Conservation (phyloP, 2,797 vertebrate species). For the Limnodromus scolopaceus region DNA sequence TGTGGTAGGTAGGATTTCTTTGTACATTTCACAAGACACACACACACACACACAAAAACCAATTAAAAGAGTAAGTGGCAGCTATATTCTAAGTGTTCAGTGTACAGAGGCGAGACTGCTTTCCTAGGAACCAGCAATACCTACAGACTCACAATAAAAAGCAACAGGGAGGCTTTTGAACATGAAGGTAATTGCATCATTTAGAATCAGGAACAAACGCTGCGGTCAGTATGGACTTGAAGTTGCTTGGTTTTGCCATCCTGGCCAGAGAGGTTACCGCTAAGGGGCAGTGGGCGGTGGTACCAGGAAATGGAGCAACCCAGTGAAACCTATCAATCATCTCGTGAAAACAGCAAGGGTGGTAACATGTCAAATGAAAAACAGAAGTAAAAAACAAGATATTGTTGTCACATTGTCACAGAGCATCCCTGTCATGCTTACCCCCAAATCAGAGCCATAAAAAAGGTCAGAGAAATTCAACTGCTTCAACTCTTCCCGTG, state of each 20-base stretch:
- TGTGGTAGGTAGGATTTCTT: neutral
- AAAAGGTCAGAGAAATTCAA: neutral
- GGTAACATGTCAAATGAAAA: neutral
- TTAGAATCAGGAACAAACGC: neutral
- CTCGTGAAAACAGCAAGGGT: neutral
- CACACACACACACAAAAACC: neutral
- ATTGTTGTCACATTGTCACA: neutral
- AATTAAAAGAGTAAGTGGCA: neutral
- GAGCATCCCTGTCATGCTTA: neutral
- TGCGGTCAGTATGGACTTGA: neutral
- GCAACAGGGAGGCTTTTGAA: neutral
- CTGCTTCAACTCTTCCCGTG: neutral
- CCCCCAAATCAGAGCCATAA: neutral
- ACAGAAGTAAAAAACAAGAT: neutral
- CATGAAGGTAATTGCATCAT: neutral
- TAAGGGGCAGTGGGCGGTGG: too few relatives aligned
- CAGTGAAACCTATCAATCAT: neutral
- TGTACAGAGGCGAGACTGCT: neutral
- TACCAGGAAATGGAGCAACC: neutral
- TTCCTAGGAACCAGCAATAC: neutral
- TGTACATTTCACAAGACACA: neutral
- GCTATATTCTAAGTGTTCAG: neutral
- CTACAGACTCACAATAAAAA: neutral
- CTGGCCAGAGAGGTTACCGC: neutral
- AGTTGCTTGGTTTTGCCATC: neutral